phyloP scores from a whole-genome alignment of 1,140 invertebrate species.

The Spodoptera frugiperda region DNA sequence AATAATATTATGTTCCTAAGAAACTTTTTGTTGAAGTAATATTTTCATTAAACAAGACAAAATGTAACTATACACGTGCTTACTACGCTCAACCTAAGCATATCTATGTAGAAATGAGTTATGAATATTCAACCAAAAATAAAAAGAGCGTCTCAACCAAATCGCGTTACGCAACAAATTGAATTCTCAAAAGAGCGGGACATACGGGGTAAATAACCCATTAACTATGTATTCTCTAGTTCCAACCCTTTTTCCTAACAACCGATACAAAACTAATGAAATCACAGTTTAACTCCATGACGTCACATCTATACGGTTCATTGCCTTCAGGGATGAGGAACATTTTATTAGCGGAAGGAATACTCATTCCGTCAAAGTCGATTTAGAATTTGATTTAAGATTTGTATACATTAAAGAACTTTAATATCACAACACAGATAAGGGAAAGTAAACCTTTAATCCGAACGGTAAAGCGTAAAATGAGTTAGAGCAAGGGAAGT shows the following conservation, averaged over 20 bases:
- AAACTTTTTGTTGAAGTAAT: too few species aligned
- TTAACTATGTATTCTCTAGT: constrained; percentile 32
- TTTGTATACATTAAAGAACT: constrained; percentile 73
- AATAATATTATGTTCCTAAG: too few species aligned
- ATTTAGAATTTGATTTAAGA: constrained; percentile 80
- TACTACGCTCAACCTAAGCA: too few species aligned
- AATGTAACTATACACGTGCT: too few species aligned
- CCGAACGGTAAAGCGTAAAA: constrained; percentile 28
- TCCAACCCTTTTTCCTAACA: constrained; percentile 24
- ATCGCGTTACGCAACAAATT: constrained; percentile 15
- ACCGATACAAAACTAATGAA: constrained; percentile 51
- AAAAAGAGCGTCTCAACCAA: background rate
- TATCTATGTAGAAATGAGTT: too few species aligned
- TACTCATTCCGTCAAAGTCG: constrained; percentile 68
- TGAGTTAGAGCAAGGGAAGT: background rate
- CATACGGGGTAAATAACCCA: constrained; percentile 30
- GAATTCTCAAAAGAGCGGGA: constrained; percentile 6
- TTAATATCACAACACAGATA: constrained; percentile 51
- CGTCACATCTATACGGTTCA: constrained; percentile 17
- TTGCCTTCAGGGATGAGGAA: constrained; percentile 61
- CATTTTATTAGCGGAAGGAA: constrained; percentile 82
- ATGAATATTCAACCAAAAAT: background rate
- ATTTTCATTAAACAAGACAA: too few species aligned
- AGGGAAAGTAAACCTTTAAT: constrained; percentile 53
- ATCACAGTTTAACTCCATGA: constrained; percentile 28